Conservation (phyloP, 1,140 invertebrate species). For the Atta cephalotes region DNA sequence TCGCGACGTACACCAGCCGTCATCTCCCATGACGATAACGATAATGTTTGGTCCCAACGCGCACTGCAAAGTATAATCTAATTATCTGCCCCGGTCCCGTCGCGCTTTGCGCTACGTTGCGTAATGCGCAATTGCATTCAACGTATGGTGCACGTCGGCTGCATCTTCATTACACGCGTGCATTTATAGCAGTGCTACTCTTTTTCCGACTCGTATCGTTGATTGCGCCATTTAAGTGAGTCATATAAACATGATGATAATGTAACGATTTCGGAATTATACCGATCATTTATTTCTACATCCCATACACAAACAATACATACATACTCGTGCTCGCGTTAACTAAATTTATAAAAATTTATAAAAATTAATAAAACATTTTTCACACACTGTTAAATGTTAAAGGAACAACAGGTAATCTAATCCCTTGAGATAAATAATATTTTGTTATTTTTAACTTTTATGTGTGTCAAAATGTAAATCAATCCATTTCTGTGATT, state of each 20-base stretch:
- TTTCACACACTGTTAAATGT: too few species aligned
- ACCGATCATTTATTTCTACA: not conserved
- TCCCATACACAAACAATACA: not conserved
- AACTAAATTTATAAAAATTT: not conserved
- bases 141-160: slow-evolving; percentile 51
- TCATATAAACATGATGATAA: slow-evolving; percentile 20
- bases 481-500: too few species aligned
- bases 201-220: slow-evolving; percentile 30
- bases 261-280: not conserved
- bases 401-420: too few species aligned
- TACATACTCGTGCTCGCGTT: not conserved
- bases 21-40: slow-evolving; percentile 73
- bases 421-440: too few species aligned
- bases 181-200: slow-evolving; percentile 40
- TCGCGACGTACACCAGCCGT: slow-evolving; percentile 58
- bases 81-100: slow-evolving; percentile 69
- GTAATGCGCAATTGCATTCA: slow-evolving; percentile 72
- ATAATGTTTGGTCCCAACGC: slow-evolving; percentile 61
- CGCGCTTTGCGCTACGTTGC: slow-evolving; percentile 32
- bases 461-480: too few species aligned
- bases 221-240: slow-evolving; percentile 35
- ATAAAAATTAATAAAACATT: not conserved
- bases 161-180: slow-evolving; percentile 68
- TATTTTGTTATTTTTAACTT: too few species aligned
- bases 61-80: slow-evolving; percentile 73